Evolutionary conservation across 2,888 invertebrate species (phyloP).

Genomic region (Eubasilissa splendida): DNA sequence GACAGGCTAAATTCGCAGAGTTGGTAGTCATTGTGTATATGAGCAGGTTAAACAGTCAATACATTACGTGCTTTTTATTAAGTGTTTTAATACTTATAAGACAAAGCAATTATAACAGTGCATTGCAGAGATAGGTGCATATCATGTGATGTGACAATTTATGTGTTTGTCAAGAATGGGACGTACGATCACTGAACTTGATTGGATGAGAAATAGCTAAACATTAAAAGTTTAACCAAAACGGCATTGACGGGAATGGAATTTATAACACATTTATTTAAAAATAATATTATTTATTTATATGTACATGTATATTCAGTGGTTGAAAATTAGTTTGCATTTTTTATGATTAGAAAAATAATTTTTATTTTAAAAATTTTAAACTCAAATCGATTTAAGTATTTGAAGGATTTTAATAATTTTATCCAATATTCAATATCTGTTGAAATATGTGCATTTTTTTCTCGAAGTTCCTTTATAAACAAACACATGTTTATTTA

Average conservation of each 20-base stretch:
- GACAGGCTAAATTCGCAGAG: not conserved
- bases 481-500: too few relatives aligned
- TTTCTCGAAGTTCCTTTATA: too few relatives aligned
- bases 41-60: constrained; percentile 14
- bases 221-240: constrained; percentile 4
- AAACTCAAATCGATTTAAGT: too few relatives aligned
- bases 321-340: not conserved
- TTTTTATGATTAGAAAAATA: not conserved
- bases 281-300: not conserved
- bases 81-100: constrained; percentile 35
- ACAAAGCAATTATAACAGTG: constrained; percentile 48
- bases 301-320: not conserved
- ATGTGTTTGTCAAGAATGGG: constrained; percentile 19
- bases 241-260: constrained; percentile 4
- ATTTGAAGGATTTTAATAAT: too few relatives aligned
- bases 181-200: constrained; percentile 19
- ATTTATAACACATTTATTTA: not conserved
- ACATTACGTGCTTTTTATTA: constrained; percentile 34
- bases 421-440: too few relatives aligned
- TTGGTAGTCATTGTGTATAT: not conserved
- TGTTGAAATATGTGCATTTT: too few relatives aligned
- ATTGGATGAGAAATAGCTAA: constrained; percentile 20
- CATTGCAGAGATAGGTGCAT: constrained; percentile 56
- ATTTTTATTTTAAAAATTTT: not conserved
- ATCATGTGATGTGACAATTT: constrained; percentile 45